Evolutionary conservation across 1,140 invertebrate species (phyloP).

Genomic region (Epicauta chinensis): DNA sequence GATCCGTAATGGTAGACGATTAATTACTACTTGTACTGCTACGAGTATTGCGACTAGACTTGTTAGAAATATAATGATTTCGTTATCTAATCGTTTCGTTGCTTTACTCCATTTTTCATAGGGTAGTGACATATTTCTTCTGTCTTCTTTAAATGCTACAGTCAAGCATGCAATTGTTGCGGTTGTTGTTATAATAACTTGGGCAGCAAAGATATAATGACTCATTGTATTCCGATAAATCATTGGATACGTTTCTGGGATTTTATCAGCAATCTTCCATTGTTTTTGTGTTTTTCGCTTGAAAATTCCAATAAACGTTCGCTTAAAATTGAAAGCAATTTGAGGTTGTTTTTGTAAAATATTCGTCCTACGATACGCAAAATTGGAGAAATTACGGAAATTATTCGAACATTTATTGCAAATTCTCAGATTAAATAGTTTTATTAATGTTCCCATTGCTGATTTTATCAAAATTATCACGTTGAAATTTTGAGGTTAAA

Average conservation of each 20-base stretch:
- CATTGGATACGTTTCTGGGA: constrained; percentile 3
- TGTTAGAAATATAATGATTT: not conserved
- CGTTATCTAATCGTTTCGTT: not conserved
- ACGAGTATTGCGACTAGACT: not conserved
- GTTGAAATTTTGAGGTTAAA: too few species aligned
- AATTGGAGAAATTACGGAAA: too few species aligned
- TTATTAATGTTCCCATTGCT: too few species aligned
- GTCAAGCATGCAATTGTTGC: not conserved
- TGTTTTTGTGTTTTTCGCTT: not conserved
- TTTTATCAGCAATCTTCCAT: not conserved
- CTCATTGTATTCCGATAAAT: constrained; percentile 4
- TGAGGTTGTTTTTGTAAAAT: too few species aligned
- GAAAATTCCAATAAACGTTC: too few species aligned
- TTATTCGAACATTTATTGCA: too few species aligned
- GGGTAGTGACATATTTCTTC: not conserved
- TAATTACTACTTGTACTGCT: constrained; percentile 1
- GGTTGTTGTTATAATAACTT: not conserved
- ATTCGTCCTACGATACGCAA: too few species aligned
- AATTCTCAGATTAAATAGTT: too few species aligned
- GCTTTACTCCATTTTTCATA: not conserved
- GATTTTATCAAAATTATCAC: too few species aligned
- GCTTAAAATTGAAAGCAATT: too few species aligned
- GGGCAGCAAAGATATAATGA: constrained; percentile 4
- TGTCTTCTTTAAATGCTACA: not conserved
- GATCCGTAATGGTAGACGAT: constrained; percentile 23